Conservation (phyloP, 1,140 invertebrate species). For the Globodera rostochiensis region DNA sequence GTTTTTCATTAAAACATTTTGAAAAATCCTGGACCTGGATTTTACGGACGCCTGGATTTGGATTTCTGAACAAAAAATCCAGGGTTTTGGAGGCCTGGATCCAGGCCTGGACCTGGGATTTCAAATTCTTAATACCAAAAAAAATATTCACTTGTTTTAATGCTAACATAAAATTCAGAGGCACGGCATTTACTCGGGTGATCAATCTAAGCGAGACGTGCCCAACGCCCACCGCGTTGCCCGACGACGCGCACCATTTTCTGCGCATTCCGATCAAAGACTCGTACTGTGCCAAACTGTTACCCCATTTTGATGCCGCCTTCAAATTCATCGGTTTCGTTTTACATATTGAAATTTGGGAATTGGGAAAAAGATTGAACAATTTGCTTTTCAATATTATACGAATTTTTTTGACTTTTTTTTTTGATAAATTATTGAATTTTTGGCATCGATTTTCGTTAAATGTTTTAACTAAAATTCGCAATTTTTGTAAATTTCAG, state of each 20-base stretch:
- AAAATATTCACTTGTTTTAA: neutral
- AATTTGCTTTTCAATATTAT: too few species aligned
- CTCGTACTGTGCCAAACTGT: slow-evolving; percentile 70
- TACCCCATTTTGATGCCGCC: slow-evolving; percentile 71
- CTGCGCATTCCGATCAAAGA: slow-evolving; percentile 73
- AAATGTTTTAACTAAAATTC: too few species aligned
- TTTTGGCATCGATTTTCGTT: too few species aligned
- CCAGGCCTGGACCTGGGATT: too few species aligned
- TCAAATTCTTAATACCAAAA: neutral
- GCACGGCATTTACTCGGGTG: slow-evolving; percentile 71
- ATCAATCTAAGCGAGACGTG: slow-evolving; percentile 72
- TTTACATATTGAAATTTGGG: too few species aligned
- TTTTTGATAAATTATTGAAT: too few species aligned
- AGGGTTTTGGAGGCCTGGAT: too few species aligned
- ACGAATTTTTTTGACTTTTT: too few species aligned
- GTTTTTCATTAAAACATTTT: neutral
- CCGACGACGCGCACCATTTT: slow-evolving; percentile 70
- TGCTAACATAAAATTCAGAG: slow-evolving; percentile 58
- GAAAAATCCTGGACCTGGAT: neutral
- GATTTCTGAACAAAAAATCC: too few species aligned
- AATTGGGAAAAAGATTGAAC: too few species aligned
- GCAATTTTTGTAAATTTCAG: slow-evolving; percentile 62
- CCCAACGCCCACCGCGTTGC: slow-evolving; percentile 70
- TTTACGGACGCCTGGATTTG: too few species aligned
- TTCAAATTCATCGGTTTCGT: slow-evolving; percentile 72